Conservation (phyloP, 2,797 vertebrate genomes). For the Sphaeramia orbicularis region DNA sequence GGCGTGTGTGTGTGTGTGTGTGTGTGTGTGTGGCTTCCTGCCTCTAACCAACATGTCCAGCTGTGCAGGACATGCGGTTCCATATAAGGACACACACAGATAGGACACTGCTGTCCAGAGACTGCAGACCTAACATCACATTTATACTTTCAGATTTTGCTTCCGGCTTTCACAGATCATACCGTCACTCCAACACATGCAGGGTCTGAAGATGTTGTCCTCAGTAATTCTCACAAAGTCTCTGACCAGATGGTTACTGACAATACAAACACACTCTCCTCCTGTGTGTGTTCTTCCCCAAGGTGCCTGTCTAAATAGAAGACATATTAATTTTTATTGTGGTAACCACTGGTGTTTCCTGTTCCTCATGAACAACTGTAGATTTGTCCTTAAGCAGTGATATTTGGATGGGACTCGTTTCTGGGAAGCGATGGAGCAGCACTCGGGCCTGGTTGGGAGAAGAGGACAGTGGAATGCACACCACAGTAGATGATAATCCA, state of each 20-base stretch:
- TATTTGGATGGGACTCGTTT: conserved; percentile 22
- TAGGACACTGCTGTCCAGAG: conserved; percentile 44
- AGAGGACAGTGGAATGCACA: conserved; percentile 76
- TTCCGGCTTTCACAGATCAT: background rate
- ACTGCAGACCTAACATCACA: conserved; percentile 38
- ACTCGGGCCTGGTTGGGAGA: conserved; percentile 41
- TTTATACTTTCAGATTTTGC: conserved; percentile 26
- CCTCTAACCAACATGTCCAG: conserved; percentile 70
- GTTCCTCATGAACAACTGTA: conserved; percentile 3
- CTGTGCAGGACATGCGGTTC: conserved; percentile 67
- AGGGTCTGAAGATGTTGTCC: conserved; percentile 21
- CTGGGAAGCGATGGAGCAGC: conserved; percentile 40
- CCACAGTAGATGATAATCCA: conserved; percentile 82
- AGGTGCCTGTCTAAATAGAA: conserved; percentile 6
- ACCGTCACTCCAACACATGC: conserved; percentile 33
- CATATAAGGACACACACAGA: conserved; percentile 60
- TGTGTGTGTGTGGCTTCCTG: conserved; percentile 62
- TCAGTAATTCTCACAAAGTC: conserved; percentile 25
- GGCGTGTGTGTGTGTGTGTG: conserved; percentile 33
- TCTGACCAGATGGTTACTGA: conserved; percentile 28
- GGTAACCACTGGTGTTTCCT: conserved; percentile 7
- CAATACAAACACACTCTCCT: conserved; percentile 1
- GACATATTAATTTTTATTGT: background rate
- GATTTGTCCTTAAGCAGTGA: conserved; percentile 17
- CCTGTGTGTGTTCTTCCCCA: background rate